Base-by-base conservation (phyloP, 2,888 invertebrate genomes). In the Caenorhabditis parvicauda region DNA sequence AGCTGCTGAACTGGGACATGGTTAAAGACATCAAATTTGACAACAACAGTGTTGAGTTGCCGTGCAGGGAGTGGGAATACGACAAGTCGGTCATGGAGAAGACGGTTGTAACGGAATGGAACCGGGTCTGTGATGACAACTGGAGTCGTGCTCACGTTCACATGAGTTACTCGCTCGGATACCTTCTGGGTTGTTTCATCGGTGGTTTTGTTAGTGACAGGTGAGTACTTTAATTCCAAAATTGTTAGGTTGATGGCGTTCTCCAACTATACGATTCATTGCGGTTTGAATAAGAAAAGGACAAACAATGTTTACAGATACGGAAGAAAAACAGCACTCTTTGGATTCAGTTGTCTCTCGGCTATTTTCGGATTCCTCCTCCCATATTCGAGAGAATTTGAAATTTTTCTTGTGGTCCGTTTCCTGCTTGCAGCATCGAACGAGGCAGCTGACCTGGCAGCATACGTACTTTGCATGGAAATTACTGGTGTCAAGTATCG, bases 381-480 rank as follows among this genome's bases (percentile, higher is more conserved):
- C 29, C 74, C 79, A 21, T 76, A 61, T 28, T 61, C 65, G 1
- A 66, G 52, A 49, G 69, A 70, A 25, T 70, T 69, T 37, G 69
- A 66, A 38, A 70, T 81, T 25, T 81, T 81, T 52, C 70, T 81
- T 19, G 62, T 80, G 6, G 64, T 81, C 42, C 73, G 81, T 3
- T 79, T 80, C 42, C 52, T 76, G 24, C 60, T 75, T 17, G 80
- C 80, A 35, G 74, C 74, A 2, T 75, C 76, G 48, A 81, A 81
- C 57, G 81, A 81, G 59, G 81, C 81, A 5, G 78, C 78, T 24
- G 81, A 81, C 53, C 59, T 81, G 48, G 81, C 81, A 14, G 81
- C 81, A 3, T 81, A 81, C 54, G 78, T 81, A 0, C 64, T 81
- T 14, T 81, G 81, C 53, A 81, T 81, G 81, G 81, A 81, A 59